These are phyloP conservation scores for Antitype chi DNA, from an alignment of 2,888 invertebrate species.

Conservation along the genomic window DNA sequence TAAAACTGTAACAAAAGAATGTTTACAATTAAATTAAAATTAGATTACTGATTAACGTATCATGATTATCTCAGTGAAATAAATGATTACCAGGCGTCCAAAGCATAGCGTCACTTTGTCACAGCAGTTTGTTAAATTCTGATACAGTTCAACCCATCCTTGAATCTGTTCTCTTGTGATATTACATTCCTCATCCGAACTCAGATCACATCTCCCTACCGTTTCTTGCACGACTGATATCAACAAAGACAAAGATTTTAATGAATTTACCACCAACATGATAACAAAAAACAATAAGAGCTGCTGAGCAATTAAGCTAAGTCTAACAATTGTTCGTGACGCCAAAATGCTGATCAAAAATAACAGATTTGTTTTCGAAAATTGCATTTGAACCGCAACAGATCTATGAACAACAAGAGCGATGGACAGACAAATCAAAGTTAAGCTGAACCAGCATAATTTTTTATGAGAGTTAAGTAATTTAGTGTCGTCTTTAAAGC, in stretches of 20 bases:
- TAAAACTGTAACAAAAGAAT: conserved; percentile 11
- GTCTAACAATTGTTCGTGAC: background rate
- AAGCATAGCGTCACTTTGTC: background rate
- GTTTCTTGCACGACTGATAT: background rate
- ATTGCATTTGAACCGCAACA: background rate
- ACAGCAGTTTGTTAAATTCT: background rate
- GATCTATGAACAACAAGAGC: background rate
- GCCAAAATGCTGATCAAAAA: background rate
- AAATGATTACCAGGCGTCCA: background rate
- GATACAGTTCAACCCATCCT: background rate
- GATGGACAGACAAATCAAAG: background rate
- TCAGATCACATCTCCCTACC: background rate
- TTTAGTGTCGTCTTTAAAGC: background rate
- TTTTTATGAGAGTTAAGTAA: background rate
- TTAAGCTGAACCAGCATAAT: background rate
- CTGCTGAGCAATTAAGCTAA: background rate
- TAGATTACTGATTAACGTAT: background rate
- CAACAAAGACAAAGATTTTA: background rate
- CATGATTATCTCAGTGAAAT: background rate
- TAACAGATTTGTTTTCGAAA: background rate
- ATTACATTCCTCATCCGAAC: background rate
- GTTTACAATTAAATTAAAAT: background rate
- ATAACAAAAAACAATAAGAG: background rate
- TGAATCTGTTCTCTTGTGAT: background rate
- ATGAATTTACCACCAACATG: background rate